phyloP scores from a whole-genome alignment of 2,797 vertebrate species.

The Notolepis coatsorum region DNA sequence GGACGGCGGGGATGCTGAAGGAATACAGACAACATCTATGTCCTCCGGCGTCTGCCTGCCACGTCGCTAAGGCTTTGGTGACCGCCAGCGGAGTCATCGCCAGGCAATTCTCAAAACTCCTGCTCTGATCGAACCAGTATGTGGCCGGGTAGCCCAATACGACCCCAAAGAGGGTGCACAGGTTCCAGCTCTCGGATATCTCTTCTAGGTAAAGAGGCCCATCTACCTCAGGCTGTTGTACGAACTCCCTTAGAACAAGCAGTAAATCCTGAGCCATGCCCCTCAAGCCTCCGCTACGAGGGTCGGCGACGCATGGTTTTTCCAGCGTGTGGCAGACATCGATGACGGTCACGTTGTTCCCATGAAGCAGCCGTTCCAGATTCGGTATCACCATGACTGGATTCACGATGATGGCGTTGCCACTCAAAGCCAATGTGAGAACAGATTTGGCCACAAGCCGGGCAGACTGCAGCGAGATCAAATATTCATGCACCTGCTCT shows the following conservation, averaged over 20 bases:
- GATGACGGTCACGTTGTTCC: constrained; percentile 65
- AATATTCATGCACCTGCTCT: constrained; percentile 81
- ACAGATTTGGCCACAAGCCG: constrained; percentile 74
- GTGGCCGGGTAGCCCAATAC: constrained; percentile 90
- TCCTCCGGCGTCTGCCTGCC: constrained; percentile 57
- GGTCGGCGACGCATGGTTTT: constrained; percentile 68
- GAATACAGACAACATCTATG: constrained; percentile 85
- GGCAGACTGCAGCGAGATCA: constrained; percentile 75
- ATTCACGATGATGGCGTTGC: constrained; percentile 80
- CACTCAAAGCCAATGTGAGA: constrained; percentile 79
- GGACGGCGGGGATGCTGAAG: constrained; percentile 89
- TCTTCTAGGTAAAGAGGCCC: constrained; percentile 60
- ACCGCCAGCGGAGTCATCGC: constrained; percentile 86
- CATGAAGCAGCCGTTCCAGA: constrained; percentile 67
- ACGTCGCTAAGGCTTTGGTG: constrained; percentile 78
- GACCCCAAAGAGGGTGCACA: constrained; percentile 90
- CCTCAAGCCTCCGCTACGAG: constrained; percentile 48
- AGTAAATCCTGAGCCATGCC: constrained; percentile 67
- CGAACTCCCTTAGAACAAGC: constrained; percentile 59
- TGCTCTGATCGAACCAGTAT: constrained; percentile 85
- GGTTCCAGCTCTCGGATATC: constrained; percentile 81
- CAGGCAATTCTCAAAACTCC: constrained; percentile 87
- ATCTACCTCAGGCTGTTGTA: constrained; percentile 17
- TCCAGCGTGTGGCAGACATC: constrained; percentile 79
- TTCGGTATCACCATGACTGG: constrained; percentile 48